Conservation (phyloP, 2,888 invertebrate genomes). For the Auanema sp. region DNA sequence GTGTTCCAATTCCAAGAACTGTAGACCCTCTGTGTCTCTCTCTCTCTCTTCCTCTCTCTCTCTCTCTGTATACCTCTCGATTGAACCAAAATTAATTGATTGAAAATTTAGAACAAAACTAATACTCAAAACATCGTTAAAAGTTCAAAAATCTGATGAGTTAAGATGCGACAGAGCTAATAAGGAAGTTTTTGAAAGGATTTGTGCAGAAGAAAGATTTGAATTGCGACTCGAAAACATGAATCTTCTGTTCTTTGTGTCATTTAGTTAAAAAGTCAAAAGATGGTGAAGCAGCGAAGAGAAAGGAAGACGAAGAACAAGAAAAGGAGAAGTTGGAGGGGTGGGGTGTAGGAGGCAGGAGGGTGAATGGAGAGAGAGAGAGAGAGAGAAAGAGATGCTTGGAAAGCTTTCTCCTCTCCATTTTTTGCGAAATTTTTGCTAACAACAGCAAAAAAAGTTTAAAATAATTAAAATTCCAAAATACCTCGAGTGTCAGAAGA, state of each 20-base stretch:
- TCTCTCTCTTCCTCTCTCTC: neutral
- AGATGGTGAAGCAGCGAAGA: too few species aligned
- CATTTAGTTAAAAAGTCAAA: too few species aligned
- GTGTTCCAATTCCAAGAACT: too few species aligned
- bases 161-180: neutral
- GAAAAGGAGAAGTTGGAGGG: too few species aligned
- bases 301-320: too few species aligned
- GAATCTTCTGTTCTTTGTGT: constrained; percentile 1
- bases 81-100: neutral
- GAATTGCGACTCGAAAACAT: constrained; percentile 6
- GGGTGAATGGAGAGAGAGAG: neutral
- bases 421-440: too few species aligned
- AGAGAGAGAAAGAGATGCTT: neutral
- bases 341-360: constrained; percentile 6
- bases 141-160: too few species aligned
- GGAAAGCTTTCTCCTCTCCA: constrained; percentile 5
- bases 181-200: neutral
- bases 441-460: too few species aligned
- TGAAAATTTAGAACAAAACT: neutral
- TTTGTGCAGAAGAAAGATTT: neutral
- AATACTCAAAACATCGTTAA: too few species aligned
- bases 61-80: neutral
- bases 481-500: too few species aligned
- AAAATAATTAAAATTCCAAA: too few species aligned
- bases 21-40: constrained; percentile 5